These are phyloP conservation scores for Malurus melanocephalus DNA, from an alignment of 2,113 vertebrate species.

Conservation along the genomic window DNA sequence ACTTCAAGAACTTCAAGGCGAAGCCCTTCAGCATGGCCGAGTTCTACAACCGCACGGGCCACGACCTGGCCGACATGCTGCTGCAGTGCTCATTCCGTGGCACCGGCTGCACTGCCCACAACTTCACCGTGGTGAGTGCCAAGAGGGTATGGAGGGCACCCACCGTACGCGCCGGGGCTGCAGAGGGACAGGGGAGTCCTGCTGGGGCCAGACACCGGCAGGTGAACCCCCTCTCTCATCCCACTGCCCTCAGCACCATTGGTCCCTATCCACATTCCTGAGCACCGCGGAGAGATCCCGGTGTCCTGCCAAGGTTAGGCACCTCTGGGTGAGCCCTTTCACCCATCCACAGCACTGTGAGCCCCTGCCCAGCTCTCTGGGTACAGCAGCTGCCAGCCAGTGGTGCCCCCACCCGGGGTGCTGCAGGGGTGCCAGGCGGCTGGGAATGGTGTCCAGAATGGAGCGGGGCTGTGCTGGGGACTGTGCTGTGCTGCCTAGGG, in stretches of 20 bases:
- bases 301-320: background rate
- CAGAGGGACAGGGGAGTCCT: background rate
- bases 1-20: conserved; percentile 85
- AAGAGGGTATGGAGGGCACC: fast-evolving
- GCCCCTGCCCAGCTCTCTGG: background rate
- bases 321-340: background rate
- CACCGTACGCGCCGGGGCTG: background rate
- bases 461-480: background rate
- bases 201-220: background rate
- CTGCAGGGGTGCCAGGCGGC: background rate
- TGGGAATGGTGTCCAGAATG: background rate
- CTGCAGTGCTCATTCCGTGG: conserved; percentile 86
- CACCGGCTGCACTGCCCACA: conserved; percentile 71
- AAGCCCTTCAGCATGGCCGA: conserved; percentile 89
- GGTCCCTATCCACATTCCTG: background rate
- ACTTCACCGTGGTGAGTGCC: conserved; percentile 85
- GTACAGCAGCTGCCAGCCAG: background rate
- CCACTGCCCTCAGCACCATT: background rate
- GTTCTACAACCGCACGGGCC: conserved; percentile 87
- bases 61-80: conserved; percentile 85
- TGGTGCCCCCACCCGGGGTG: fast-evolving
- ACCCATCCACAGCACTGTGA: fast-evolving
- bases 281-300: background rate
- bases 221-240: background rate
- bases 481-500: fast-evolving